phyloP scores from a whole-genome alignment of 2,888 invertebrate species.

The Apodemia duryi region DNA sequence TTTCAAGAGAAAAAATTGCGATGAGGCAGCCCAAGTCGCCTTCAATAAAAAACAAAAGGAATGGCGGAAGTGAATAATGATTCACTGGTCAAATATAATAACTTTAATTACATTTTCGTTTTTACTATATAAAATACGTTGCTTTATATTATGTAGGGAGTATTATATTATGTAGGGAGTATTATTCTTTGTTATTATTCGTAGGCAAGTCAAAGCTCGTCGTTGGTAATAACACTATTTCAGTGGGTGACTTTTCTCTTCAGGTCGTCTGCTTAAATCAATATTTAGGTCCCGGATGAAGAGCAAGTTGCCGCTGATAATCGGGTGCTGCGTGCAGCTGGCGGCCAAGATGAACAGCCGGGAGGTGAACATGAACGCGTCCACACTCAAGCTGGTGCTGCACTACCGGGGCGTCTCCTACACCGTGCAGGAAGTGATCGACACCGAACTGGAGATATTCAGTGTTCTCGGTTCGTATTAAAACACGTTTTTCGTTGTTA shows the following conservation, averaged over 20 bases:
- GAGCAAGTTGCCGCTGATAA: conserved; percentile 36
- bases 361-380: conserved; percentile 31
- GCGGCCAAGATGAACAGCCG: conserved; percentile 47
- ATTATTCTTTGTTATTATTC: neutral
- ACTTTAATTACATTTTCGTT: too few species aligned
- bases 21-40: too few species aligned
- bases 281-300: conserved; percentile 12
- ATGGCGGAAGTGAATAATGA: too few species aligned
- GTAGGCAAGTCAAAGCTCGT: neutral
- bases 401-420: conserved; percentile 31
- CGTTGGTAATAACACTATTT: neutral
- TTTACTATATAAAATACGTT: too few species aligned
- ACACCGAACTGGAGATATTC: conserved; percentile 43
- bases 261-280: neutral
- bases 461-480: conserved; percentile 38
- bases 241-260: neutral
- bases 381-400: conserved; percentile 34
- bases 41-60: too few species aligned
- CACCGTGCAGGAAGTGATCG: conserved; percentile 38
- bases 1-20: too few species aligned
- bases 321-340: conserved; percentile 45
- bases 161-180: too few species aligned
- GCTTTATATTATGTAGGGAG: too few species aligned
- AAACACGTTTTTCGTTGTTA: neutral
- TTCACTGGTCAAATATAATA: too few species aligned